phyloP scores from a whole-genome alignment of 2,888 invertebrate genomes.

The Hyposoter dolosus region DNA sequence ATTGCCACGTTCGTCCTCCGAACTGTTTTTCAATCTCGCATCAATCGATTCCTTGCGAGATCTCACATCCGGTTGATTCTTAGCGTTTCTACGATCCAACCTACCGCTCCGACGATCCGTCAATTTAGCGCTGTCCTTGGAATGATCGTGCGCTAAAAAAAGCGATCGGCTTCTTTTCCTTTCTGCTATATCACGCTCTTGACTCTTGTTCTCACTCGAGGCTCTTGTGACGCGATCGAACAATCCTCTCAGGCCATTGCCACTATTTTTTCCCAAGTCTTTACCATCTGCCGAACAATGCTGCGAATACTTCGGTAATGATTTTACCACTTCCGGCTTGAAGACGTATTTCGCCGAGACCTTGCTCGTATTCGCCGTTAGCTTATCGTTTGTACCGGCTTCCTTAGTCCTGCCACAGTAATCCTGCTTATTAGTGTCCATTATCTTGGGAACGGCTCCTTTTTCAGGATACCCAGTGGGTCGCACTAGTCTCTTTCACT shows the following conservation, averaged over 20 bases:
- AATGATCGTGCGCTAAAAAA: constrained; percentile 68
- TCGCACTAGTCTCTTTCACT: constrained; percentile 47
- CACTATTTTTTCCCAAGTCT: constrained; percentile 31
- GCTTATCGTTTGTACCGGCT: constrained; percentile 58
- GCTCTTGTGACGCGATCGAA: constrained; percentile 60
- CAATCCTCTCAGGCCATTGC: constrained; percentile 65
- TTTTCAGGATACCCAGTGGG: constrained; percentile 35
- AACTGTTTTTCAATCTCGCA: constrained; percentile 13
- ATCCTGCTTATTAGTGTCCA: constrained; percentile 68
- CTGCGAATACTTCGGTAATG: constrained; percentile 60
- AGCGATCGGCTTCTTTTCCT: constrained; percentile 73
- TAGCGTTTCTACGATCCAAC: constrained; percentile 40
- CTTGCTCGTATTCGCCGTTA: constrained; percentile 65
- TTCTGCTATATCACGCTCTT: constrained; percentile 65
- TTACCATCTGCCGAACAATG: constrained; percentile 29
- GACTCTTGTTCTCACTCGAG: constrained; percentile 57
- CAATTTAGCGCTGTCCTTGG: constrained; percentile 65
- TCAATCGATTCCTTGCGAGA: constrained; percentile 46
- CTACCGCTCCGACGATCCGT: constrained; percentile 52
- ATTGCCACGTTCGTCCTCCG: constrained; percentile 29
- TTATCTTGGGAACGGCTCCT: constrained; percentile 64
- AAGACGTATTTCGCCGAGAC: constrained; percentile 66
- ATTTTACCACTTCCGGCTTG: constrained; percentile 67
- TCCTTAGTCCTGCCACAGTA: constrained; percentile 67
- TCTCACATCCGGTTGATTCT: constrained; percentile 33